Conservation (phyloP, 2,797 vertebrate species). For the Tiaroga cobitis region DNA sequence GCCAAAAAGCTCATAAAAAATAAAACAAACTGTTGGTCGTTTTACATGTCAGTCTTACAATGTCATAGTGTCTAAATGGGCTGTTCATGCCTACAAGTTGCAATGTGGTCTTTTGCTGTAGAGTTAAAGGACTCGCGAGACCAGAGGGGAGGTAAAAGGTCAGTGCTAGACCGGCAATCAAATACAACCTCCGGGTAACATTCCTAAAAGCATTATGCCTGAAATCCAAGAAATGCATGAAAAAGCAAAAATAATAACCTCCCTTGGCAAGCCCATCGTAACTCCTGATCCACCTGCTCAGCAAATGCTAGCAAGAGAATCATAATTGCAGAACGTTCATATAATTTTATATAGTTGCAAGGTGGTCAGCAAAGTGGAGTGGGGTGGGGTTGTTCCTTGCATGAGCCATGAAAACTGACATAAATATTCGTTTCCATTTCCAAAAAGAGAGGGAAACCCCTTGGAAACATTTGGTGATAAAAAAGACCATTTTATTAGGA, state of each 20-base stretch:
- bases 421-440: slow-evolving; percentile 13
- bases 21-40: not conserved
- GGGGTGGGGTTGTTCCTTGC: not conserved
- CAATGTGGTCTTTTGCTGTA: not conserved
- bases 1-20: not conserved
- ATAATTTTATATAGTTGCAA: slow-evolving; percentile 6
- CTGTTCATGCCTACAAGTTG: not conserved
- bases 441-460: slow-evolving; percentile 29
- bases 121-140: slow-evolving; percentile 3
- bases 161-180: slow-evolving; percentile 43
- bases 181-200: slow-evolving; percentile 56
- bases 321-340: slow-evolving; percentile 20
- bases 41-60: not conserved
- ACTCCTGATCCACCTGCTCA: slow-evolving; percentile 35
- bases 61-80: not conserved
- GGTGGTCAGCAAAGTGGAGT: slow-evolving; percentile 13
- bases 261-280: slow-evolving; percentile 36
- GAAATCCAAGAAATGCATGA: slow-evolving; percentile 56
- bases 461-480: slow-evolving; percentile 24
- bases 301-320: slow-evolving; percentile 39
- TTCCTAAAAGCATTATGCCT: slow-evolving; percentile 46
- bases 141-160: slow-evolving; percentile 18
- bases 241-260: slow-evolving; percentile 54
- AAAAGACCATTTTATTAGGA: slow-evolving; percentile 13
- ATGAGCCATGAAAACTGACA: slow-evolving; percentile 25